phyloP scores from a whole-genome alignment of 2,888 invertebrate genomes.

The Chalcis sispes region DNA sequence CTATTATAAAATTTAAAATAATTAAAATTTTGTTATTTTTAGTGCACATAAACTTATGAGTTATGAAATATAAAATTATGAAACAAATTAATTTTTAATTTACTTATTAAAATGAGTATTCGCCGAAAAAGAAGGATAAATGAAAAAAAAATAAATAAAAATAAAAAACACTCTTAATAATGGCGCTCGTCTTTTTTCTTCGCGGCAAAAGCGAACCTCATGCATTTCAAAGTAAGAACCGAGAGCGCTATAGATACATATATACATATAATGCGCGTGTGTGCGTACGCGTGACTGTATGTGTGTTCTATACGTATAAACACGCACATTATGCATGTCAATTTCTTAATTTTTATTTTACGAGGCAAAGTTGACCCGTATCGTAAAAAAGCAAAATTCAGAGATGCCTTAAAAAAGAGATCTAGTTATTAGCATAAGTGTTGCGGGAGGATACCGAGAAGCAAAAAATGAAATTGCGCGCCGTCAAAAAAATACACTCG shows the following conservation, averaged over 20 bases:
- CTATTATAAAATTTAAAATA: too few species aligned
- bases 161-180: background rate
- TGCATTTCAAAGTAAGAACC: constrained; percentile 19
- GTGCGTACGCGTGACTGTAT: too few species aligned
- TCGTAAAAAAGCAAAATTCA: constrained; percentile 51
- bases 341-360: constrained; percentile 50
- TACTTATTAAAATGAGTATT: too few species aligned
- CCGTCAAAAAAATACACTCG: constrained; percentile 30
- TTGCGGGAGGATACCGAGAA: constrained; percentile 30
- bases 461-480: constrained; percentile 46
- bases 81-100: too few species aligned
- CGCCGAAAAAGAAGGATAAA: too few species aligned
- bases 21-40: too few species aligned
- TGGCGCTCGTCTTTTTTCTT: background rate
- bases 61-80: too few species aligned
- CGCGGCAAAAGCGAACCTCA: background rate
- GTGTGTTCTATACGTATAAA: too few species aligned
- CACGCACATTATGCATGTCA: constrained; percentile 40
- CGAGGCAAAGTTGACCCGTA: constrained; percentile 37
- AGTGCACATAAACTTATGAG: too few species aligned
- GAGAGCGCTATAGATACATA: constrained; percentile 2
- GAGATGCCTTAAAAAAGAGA: constrained; percentile 46
- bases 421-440: constrained; percentile 51
- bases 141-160: too few species aligned
- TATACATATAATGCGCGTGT: constrained; percentile 13